Conservation (phyloP, 2,113 vertebrate species). For the Mobula birostris region DNA sequence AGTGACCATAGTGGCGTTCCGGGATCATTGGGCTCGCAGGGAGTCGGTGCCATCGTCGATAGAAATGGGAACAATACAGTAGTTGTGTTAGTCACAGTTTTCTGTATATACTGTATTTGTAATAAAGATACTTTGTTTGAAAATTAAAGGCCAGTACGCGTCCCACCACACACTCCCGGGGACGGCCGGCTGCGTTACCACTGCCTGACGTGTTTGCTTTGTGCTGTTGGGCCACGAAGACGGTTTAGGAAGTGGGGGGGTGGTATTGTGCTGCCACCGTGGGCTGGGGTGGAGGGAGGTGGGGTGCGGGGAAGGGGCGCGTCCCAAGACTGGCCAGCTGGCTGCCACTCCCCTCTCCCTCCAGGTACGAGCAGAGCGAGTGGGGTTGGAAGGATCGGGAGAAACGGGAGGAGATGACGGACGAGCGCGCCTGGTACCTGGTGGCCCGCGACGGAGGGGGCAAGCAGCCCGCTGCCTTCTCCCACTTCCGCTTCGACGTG, state of each 20-base stretch:
- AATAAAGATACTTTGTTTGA: no score
- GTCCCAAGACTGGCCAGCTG: not conserved
- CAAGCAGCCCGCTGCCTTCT: constrained; percentile 72
- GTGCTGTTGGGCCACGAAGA: not conserved
- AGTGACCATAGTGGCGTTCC: no score
- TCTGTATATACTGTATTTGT: no score
- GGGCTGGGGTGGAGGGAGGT: not conserved
- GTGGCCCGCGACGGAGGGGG: constrained; percentile 64
- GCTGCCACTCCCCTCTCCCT: not conserved
- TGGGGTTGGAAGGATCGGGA: constrained; percentile 92
- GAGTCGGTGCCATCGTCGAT: no score
- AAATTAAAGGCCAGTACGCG: no score
- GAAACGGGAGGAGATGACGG: constrained; percentile 82
- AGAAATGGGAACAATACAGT: no score
- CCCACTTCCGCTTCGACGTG: constrained; percentile 86
- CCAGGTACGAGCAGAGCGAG: constrained; percentile 83
- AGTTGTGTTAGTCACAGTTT: no score
- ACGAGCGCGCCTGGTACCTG: constrained; percentile 85
- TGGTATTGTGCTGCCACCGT: no score
- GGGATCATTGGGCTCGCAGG: no score
- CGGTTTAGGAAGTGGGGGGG: not conserved
- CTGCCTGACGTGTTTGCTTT: no score
- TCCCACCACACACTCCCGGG: no score
- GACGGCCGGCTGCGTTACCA: no score
- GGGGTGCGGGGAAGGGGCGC: not conserved